Conservation (phyloP, 2,797 vertebrate genomes). For the Squalus acanthias region DNA sequence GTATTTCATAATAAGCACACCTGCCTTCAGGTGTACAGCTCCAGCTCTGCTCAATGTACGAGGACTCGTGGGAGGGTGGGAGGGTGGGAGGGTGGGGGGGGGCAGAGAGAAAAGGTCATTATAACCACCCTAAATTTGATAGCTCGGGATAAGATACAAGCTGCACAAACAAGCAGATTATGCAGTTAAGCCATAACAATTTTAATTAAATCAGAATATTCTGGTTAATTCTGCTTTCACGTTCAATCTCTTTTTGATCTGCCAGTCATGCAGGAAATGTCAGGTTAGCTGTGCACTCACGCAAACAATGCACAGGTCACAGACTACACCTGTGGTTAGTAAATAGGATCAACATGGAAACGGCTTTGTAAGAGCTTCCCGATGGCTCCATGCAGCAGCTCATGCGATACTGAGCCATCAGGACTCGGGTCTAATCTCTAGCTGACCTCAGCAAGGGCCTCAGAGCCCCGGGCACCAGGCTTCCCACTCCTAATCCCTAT, state of each 20-base stretch:
- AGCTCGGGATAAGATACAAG: background rate
- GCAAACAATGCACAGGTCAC: background rate
- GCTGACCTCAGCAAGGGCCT: no score
- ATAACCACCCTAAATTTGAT: background rate
- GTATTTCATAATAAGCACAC: background rate
- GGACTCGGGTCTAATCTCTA: no score
- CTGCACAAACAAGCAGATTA: background rate
- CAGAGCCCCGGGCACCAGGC: no score
- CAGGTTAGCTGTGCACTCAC: background rate
- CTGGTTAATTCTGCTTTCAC: background rate
- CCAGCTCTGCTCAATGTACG: background rate
- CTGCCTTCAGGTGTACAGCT: background rate
- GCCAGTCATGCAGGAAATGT: background rate
- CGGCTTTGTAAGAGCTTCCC: background rate
- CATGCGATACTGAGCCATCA: background rate
- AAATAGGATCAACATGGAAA: background rate
- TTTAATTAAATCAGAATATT: background rate
- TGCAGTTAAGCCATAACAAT: background rate
- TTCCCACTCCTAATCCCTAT: background rate
- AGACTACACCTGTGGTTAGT: background rate
- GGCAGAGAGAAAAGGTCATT: background rate
- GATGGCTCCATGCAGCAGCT: background rate
- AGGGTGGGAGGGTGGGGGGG: background rate
- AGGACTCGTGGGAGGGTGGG: background rate
- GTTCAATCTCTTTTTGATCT: background rate